A percentile compares a stretch with the other conserved stretches of the same genome.
phyloP scores from a whole-genome alignment of 2,888 invertebrate species.

The Macrophya annulata region DNA sequence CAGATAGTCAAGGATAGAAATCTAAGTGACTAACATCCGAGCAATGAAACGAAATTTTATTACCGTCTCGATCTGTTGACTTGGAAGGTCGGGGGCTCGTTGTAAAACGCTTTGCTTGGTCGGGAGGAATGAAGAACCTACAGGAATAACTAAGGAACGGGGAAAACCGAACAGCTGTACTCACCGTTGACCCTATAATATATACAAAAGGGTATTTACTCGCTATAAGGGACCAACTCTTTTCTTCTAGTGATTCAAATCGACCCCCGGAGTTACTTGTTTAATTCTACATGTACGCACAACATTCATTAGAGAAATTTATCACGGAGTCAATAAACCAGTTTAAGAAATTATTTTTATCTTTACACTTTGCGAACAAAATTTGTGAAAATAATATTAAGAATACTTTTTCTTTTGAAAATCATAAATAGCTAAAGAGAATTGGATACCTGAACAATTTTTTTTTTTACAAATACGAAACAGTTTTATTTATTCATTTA shows the following conservation, averaged over 20 bases:
- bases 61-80: slow-evolving; percentile 22
- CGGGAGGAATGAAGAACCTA: background rate
- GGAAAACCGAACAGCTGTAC: slow-evolving; percentile 37
- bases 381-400: background rate
- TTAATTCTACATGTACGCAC: background rate
- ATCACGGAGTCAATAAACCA: background rate
- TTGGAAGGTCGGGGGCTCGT: slow-evolving; percentile 14
- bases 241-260: slow-evolving; percentile 39
- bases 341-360: background rate
- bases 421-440: no score
- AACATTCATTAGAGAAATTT: background rate
- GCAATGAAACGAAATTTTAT: slow-evolving; percentile 20
- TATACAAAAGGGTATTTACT: slow-evolving; percentile 8
- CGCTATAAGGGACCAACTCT: slow-evolving; percentile 21
- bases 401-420: no score
- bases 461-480: no score
- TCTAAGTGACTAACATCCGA: slow-evolving; percentile 12
- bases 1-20: background rate
- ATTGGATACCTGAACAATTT: no score
- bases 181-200: slow-evolving; percentile 23
- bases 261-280: slow-evolving; percentile 14
- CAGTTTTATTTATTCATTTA: no score
- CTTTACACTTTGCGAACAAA: background rate
- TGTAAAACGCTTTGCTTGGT: slow-evolving; percentile 32
- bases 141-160: background rate